These are phyloP conservation scores for Byasa hedistus DNA, from an alignment of 2,888 invertebrate species.

Conservation along the genomic window DNA sequence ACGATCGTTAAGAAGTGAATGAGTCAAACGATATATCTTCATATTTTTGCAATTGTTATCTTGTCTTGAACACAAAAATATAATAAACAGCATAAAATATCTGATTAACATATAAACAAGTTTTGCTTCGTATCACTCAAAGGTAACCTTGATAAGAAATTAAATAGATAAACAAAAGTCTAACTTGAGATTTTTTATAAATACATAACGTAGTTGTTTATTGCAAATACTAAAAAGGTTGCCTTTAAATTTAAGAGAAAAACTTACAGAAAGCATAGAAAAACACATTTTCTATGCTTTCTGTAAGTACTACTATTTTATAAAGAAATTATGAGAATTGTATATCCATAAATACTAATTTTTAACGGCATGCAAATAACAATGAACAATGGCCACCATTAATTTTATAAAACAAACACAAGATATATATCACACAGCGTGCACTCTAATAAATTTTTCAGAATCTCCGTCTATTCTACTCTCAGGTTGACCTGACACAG, in stretches of 20 bases:
- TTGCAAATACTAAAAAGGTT: too few species aligned
- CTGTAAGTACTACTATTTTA: too few species aligned
- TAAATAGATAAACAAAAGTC: too few species aligned
- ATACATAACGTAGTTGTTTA: too few species aligned
- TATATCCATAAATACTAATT: background rate
- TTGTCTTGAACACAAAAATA: background rate
- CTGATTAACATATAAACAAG: too few species aligned
- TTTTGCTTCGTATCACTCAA: too few species aligned
- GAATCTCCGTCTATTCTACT: conserved; percentile 16
- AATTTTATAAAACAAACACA: conserved; percentile 10
- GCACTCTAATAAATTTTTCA: conserved; percentile 2
- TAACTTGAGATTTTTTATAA: too few species aligned
- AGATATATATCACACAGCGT: conserved; percentile 2
- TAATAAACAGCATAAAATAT: background rate
- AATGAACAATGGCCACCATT: conserved; percentile 12
- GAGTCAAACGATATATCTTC: conserved; percentile 33
- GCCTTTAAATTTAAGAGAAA: too few species aligned
- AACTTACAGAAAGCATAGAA: too few species aligned
- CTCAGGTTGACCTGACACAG: conserved; percentile 29
- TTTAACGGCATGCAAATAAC: background rate
- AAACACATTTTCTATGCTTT: too few species aligned
- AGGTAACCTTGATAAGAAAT: too few species aligned
- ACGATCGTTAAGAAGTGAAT: conserved; percentile 31
- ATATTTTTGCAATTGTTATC: conserved; percentile 5
- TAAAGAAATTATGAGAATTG: too few species aligned